These are phyloP conservation scores for Cynodonichthys magdalenae DNA, from an alignment of 2,797 vertebrate genomes.

Conservation along the genomic window DNA sequence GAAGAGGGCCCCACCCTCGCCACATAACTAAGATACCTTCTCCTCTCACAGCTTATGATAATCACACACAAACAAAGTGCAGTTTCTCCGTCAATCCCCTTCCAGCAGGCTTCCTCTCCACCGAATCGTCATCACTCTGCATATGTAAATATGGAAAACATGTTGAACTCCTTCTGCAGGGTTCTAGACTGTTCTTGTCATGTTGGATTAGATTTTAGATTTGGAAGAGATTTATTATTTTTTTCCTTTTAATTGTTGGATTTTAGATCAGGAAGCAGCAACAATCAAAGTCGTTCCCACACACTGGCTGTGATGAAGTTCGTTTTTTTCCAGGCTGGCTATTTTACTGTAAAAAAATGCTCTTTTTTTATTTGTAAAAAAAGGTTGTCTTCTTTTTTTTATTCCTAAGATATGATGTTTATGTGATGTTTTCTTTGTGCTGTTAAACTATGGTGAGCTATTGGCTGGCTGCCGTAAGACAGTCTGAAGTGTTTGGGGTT, in stretches of 20 bases:
- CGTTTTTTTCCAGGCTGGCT: slow-evolving; percentile 46
- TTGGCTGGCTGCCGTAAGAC: slow-evolving; percentile 29
- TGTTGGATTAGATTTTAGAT: slow-evolving; percentile 39
- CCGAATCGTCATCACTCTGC: slow-evolving; percentile 45
- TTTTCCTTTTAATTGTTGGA: neutral
- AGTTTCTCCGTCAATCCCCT: slow-evolving; percentile 47
- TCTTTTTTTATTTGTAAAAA: slow-evolving; percentile 49
- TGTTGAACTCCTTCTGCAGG: slow-evolving; percentile 52
- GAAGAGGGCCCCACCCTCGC: slow-evolving; percentile 47
- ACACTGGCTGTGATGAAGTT: slow-evolving; percentile 56
- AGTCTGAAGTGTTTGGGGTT: slow-evolving; percentile 37
- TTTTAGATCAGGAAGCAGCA: slow-evolving; percentile 53
- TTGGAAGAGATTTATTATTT: slow-evolving; percentile 13
- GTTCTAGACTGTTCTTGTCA: slow-evolving; percentile 37
- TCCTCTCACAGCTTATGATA: slow-evolving; percentile 60
- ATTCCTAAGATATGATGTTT: slow-evolving; percentile 32
- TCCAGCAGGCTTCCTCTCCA: slow-evolving; percentile 41
- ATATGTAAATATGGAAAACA: slow-evolving; percentile 65
- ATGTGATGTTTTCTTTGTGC: slow-evolving; percentile 35
- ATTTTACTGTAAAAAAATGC: slow-evolving; percentile 37
- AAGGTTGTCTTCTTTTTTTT: slow-evolving; percentile 28
- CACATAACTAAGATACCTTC: slow-evolving; percentile 33
- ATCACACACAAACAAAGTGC: slow-evolving; percentile 64
- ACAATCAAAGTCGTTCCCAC: slow-evolving; percentile 42
- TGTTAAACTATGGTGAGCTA: slow-evolving; percentile 29